phyloP scores from a whole-genome alignment of 2,113 vertebrate species.

The Perca schrenkii region DNA sequence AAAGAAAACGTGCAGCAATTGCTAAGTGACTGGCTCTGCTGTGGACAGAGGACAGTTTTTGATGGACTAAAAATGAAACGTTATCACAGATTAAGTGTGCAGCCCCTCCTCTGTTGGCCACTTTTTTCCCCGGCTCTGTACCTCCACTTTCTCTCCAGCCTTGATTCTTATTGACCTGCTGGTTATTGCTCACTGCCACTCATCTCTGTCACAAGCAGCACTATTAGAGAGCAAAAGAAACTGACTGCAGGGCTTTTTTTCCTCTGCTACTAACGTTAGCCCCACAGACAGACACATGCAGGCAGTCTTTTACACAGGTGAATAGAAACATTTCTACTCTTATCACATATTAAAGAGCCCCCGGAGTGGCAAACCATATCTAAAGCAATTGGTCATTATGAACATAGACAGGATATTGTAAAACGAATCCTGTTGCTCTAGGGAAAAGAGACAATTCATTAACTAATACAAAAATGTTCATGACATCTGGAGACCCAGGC shows the following conservation, averaged over 20 bases:
- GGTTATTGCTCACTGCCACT: slow-evolving; percentile 56
- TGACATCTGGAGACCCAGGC: slow-evolving; percentile 19
- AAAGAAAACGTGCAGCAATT: not conserved
- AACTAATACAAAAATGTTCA: not conserved
- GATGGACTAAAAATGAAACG: slow-evolving; percentile 39
- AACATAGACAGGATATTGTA: slow-evolving; percentile 17
- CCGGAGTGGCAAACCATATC: not conserved
- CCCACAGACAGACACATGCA: not conserved
- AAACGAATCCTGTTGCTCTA: slow-evolving; percentile 3
- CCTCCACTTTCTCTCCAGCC: slow-evolving; percentile 23
- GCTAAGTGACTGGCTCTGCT: slow-evolving; percentile 9
- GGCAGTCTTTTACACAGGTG: not conserved
- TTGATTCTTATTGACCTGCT: slow-evolving; percentile 61
- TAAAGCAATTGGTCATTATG: slow-evolving; percentile 15
- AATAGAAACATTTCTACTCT: not conserved
- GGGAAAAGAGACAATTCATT: slow-evolving; percentile 25
- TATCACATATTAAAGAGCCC: not conserved
- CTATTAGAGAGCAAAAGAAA: slow-evolving; percentile 20
- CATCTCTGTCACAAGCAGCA: slow-evolving; percentile 46
- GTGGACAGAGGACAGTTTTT: slow-evolving; percentile 29
- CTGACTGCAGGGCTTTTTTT: slow-evolving; percentile 18
- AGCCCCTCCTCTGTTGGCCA: not conserved
- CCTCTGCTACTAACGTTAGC: not conserved
- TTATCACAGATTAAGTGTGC: slow-evolving; percentile 21
- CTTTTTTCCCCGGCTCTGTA: not conserved